Conservation (phyloP, 2,797 vertebrate genomes). For the Malacoraja senta region DNA sequence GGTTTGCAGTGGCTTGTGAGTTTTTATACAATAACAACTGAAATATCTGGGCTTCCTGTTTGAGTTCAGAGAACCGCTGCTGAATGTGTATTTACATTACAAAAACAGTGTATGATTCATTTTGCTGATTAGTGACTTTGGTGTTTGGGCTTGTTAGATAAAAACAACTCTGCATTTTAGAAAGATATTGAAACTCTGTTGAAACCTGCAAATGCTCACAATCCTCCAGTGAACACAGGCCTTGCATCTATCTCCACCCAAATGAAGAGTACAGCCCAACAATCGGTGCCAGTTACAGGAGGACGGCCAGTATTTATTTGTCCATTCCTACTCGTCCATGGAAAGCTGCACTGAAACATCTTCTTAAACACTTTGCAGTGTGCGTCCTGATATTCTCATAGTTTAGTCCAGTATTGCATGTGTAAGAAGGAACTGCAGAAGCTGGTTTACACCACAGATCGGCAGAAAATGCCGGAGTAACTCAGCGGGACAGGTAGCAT, state of each 20-base stretch:
- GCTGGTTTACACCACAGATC: too few species aligned
- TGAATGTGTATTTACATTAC: background rate
- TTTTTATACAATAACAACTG: background rate
- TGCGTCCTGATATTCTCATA: background rate
- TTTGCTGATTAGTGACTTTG: background rate
- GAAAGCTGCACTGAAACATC: background rate
- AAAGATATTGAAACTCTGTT: background rate
- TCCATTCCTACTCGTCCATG: background rate
- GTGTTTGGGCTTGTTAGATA: background rate
- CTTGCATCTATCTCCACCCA: background rate
- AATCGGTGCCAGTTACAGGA: background rate
- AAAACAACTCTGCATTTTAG: background rate
- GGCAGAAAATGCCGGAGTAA: too few species aligned
- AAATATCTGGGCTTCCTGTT: background rate
- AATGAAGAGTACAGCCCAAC: background rate
- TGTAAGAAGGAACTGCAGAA: background rate
- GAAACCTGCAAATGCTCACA: background rate
- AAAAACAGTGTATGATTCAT: background rate
- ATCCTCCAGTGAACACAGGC: background rate
- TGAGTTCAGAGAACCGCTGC: background rate
- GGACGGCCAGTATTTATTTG: background rate
- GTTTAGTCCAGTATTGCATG: background rate
- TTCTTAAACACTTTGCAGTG: background rate
- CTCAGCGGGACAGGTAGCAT: too few species aligned
- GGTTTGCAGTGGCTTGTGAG: background rate